Evolutionary conservation across 2,797 vertebrate species (phyloP), one percentile per base, ranked within the genome.

Genomic region (Lepus oiostolus): DNA sequence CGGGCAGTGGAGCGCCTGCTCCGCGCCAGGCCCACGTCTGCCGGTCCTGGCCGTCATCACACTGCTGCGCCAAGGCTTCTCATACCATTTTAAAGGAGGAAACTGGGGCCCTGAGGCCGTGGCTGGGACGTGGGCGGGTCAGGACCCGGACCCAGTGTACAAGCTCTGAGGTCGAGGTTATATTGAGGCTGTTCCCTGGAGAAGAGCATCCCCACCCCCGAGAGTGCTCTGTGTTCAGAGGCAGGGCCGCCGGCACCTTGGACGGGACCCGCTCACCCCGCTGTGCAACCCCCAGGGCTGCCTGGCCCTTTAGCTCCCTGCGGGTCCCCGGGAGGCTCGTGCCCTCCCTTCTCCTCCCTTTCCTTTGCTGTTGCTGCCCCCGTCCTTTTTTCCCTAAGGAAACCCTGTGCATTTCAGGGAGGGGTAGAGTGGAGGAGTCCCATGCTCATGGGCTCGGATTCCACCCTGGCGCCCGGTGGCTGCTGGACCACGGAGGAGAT

Each of bases 1-100:
- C 12, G 3, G 17, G 30, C 32, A 32, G 16, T 0, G 12, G 71
- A 68, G 38, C 2, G 0, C 16, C 26, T 24, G 0, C 22, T n/a
- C 1, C 5, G 0, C 2, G 50, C 42, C 14, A 12, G 38, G 70
- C 0, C 76, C 12, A 0, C 1, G 2, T 26, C 11, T 21, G 26
- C 35, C 19, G 2, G 6, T 75, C 26, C 1, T 14, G 67, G 14
- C 8, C 17, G 52, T 71, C 14, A 1, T 0, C 5, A 14, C 24
- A 13, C 5, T 0, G n/a, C 7, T 2, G 1, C 22, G 6, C 17
- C 60, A 9, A 58, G 38, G 10, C 0, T 50, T 62, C 38, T 54
- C 4, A 12, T 83, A 76, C 60, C 5, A 2, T 35, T 58, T 83
- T 26, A 72, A 1, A 62, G 76, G 3, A 50, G 60, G 35, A 90